These are phyloP conservation scores for Agonopterix alstromeriana DNA, from an alignment of 2,888 invertebrate genomes.

Conservation along the genomic window DNA sequence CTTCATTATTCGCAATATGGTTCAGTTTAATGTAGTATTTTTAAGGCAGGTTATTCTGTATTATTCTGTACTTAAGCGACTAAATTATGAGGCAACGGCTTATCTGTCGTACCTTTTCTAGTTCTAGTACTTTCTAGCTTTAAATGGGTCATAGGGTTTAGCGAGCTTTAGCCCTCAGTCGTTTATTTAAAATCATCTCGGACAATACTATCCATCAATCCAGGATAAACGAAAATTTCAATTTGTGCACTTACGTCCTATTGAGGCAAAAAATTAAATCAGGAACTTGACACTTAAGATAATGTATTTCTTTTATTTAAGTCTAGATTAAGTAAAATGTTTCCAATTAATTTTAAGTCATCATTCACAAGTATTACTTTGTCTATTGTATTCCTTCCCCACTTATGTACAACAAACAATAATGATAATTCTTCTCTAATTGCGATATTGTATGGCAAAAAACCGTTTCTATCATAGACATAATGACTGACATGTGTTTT, in stretches of 20 bases:
- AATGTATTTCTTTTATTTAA: slow-evolving; percentile 14
- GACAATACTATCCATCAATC: neutral
- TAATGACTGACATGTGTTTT: slow-evolving; percentile 4
- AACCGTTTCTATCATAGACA: neutral
- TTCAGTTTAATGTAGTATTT: no score
- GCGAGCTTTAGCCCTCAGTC: neutral
- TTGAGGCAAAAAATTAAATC: slow-evolving; percentile 50
- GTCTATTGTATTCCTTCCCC: neutral
- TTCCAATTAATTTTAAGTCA: neutral
- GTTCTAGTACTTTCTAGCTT: no score
- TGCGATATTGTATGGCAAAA: slow-evolving; percentile 5
- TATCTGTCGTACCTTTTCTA: no score
- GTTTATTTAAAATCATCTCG: no score
- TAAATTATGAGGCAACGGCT: no score
- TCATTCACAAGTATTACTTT: neutral
- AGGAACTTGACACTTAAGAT: slow-evolving; percentile 51
- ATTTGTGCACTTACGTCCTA: slow-evolving; percentile 46
- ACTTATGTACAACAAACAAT: slow-evolving; percentile 5
- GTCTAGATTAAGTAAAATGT: neutral
- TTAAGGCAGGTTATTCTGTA: no score
- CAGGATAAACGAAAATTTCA: slow-evolving; percentile 52
- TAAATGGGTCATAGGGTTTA: no score
- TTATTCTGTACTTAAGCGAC: no score
- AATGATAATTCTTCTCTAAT: slow-evolving; percentile 6
- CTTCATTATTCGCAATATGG: no score